phyloP scores from a whole-genome alignment of 1,140 invertebrate genomes.

The Wasmannia auropunctata region DNA sequence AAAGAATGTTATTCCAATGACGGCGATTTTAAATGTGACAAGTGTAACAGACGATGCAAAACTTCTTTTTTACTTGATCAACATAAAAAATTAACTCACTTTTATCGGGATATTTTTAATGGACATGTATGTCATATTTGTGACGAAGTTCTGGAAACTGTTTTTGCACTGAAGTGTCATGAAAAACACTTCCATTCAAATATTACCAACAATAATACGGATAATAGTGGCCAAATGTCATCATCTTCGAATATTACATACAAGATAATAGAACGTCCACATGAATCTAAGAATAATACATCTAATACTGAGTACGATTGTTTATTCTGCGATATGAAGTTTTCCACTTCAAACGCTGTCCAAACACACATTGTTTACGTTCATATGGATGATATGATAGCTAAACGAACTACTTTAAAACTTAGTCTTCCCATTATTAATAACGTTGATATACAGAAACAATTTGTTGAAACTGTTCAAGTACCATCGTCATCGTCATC shows the following conservation, averaged over 20 bases:
- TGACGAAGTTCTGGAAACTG: slow-evolving; percentile 62
- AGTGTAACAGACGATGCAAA: slow-evolving; percentile 66
- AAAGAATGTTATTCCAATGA: slow-evolving; percentile 66
- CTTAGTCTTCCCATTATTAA: background rate
- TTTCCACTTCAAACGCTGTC: background rate
- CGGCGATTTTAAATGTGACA: slow-evolving; percentile 70
- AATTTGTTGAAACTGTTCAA: background rate
- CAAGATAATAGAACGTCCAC: background rate
- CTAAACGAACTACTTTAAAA: background rate
- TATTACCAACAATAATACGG: background rate
- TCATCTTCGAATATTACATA: background rate
- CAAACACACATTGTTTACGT: background rate
- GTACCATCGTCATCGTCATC: background rate
- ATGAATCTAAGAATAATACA: background rate
- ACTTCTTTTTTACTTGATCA: slow-evolving; percentile 41
- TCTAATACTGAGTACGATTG: background rate
- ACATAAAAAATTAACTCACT: slow-evolving; percentile 66
- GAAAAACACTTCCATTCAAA: slow-evolving; percentile 67
- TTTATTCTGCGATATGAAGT: slow-evolving; percentile 10
- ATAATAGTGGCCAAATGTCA: background rate
- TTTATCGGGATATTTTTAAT: background rate
- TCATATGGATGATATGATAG: slow-evolving; percentile 13
- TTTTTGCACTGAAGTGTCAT: slow-evolving; percentile 64
- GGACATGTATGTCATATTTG: slow-evolving; percentile 65
- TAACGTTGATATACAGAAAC: background rate